Conservation (phyloP, 1,140 invertebrate species). For the Drosophila ananassae region DNA sequence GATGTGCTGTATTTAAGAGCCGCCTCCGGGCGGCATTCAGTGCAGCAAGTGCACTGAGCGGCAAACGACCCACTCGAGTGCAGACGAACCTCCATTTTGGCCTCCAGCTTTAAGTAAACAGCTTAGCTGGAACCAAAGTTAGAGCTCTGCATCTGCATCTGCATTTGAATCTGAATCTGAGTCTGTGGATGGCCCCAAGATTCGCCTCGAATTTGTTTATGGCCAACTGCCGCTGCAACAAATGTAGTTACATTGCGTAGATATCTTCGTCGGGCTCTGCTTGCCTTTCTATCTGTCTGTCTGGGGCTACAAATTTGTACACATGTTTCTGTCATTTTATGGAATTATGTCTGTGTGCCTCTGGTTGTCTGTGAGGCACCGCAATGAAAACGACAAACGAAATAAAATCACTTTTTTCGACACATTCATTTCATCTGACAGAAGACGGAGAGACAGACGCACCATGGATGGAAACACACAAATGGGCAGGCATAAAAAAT, state of each 20-base stretch:
- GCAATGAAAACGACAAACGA: constrained; percentile 65
- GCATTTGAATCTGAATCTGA: constrained; percentile 34
- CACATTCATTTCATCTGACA: constrained; percentile 39
- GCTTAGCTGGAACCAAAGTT: constrained; percentile 58
- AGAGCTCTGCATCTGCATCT: constrained; percentile 20
- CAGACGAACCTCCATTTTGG: constrained; percentile 41
- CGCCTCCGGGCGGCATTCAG: constrained; percentile 19
- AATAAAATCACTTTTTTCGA: constrained; percentile 71
- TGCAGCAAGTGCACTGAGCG: constrained; percentile 54
- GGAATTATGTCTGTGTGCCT: constrained; percentile 60
- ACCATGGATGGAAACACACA: constrained; percentile 35
- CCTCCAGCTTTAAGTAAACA: constrained; percentile 59
- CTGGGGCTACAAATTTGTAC: constrained; percentile 73
- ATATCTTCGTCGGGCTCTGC: constrained; percentile 10
- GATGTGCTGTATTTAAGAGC: constrained; percentile 72
- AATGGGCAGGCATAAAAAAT: constrained; percentile 37
- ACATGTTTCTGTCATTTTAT: constrained; percentile 81
- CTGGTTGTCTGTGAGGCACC: constrained; percentile 5
- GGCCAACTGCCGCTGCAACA: constrained; percentile 59
- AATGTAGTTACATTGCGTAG: constrained; percentile 53
- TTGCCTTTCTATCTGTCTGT: constrained; percentile 19
- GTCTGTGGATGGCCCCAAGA: constrained; percentile 32
- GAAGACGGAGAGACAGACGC: constrained; percentile 9
- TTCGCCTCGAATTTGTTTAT: constrained; percentile 73
- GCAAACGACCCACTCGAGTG: constrained; percentile 67